phyloP scores from a whole-genome alignment of 2,888 invertebrate genomes.

The Tholera decimalis region DNA sequence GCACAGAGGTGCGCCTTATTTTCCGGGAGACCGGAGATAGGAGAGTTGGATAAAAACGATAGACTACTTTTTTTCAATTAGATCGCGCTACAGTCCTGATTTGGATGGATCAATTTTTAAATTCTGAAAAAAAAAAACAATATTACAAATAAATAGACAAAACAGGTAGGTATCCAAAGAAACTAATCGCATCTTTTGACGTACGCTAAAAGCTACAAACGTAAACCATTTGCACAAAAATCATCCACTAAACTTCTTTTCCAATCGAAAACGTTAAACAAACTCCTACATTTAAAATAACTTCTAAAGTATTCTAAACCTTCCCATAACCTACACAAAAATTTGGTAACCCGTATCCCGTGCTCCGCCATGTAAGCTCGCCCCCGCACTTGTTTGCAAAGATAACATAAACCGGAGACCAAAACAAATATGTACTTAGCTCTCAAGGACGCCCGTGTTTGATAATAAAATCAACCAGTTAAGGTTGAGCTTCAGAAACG shows the following conservation, averaged over 20 bases:
- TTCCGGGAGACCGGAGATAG: no score
- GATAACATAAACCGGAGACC: conserved; percentile 84
- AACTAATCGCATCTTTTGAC: no score
- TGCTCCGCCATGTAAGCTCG: conserved; percentile 61
- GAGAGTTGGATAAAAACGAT: no score
- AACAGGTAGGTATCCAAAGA: no score
- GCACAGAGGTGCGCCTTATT: no score
- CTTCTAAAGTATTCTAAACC: conserved; percentile 38
- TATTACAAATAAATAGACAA: no score
- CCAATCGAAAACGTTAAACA: conserved; percentile 19
- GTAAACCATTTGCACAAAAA: conserved; percentile 6
- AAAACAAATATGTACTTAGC: conserved; percentile 87
- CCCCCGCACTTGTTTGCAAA: conserved; percentile 82
- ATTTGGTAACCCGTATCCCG: conserved; percentile 53
- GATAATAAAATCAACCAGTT: conserved; percentile 55
- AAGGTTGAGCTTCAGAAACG: conserved; percentile 12
- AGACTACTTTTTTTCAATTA: no score
- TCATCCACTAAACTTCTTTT: conserved; percentile 15
- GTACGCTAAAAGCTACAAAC: background rate
- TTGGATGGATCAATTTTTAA: no score
- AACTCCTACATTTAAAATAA: conserved; percentile 48
- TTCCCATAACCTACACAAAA: conserved; percentile 63
- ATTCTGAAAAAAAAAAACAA: no score
- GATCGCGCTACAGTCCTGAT: no score
- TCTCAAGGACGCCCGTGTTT: conserved; percentile 80